Conservation (phyloP, 2,888 invertebrate species). For the Hirtodrosophila alboralis region DNA sequence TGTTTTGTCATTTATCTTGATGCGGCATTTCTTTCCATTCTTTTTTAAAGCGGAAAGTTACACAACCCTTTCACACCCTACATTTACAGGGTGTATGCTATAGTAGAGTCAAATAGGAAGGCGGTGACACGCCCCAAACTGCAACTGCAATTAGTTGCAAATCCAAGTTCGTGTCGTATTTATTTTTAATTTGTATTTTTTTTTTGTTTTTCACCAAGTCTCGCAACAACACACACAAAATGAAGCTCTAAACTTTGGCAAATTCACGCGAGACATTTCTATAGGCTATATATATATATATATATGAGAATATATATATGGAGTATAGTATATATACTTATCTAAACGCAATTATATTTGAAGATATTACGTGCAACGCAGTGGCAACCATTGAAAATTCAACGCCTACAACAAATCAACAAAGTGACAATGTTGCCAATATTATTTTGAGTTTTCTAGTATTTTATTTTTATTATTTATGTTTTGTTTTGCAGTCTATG, state of each 20-base stretch:
- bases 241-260: constrained; percentile 83
- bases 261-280: constrained; percentile 81
- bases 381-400: constrained; percentile 25
- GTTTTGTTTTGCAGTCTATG: constrained; percentile 17
- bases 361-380: constrained; percentile 43
- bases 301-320: background rate
- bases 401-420: constrained; percentile 31
- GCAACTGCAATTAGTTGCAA: constrained; percentile 60
- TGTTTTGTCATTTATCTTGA: too few species aligned
- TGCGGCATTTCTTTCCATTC: too few species aligned
- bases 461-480: constrained; percentile 17
- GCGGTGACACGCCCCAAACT: constrained; percentile 65
- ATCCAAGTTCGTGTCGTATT: constrained; percentile 65
- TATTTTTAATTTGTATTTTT: constrained; percentile 17
- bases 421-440: constrained; percentile 46
- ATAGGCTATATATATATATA: constrained; percentile 25
- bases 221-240: constrained; percentile 52
- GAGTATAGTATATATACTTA: background rate
- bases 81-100: constrained; percentile 31
- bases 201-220: background rate
- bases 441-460: constrained; percentile 17
- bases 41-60: background rate
- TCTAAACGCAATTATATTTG: constrained; percentile 38
- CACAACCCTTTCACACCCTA: rapidly evolving
- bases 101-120: constrained; percentile 64